phyloP scores from a whole-genome alignment of 2,113 vertebrate genomes.

The Malurus elegans region DNA sequence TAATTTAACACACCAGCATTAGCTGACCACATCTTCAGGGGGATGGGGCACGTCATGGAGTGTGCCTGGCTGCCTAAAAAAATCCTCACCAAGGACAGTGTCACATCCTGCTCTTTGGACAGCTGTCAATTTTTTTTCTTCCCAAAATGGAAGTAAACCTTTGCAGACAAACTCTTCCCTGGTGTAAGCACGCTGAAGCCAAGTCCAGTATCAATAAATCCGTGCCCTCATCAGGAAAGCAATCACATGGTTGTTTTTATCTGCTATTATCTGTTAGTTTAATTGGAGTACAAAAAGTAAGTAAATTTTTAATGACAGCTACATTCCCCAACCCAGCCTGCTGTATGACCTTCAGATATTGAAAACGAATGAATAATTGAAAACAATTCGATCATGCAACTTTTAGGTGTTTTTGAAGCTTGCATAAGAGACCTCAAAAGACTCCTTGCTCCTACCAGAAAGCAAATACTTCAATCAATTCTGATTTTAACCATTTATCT shows the following conservation, averaged over 20 bases:
- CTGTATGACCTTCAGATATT: constrained; percentile 70
- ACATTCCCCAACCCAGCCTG: constrained; percentile 47
- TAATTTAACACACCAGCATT: background rate
- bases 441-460: background rate
- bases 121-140: constrained; percentile 44
- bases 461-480: constrained; percentile 11
- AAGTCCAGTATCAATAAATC: constrained; percentile 60
- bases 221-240: constrained; percentile 31
- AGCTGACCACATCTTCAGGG: background rate
- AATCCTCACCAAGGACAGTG: background rate
- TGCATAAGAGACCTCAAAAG: constrained; percentile 30
- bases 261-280: constrained; percentile 67
- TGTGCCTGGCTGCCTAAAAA: background rate
- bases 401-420: constrained; percentile 59
- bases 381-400: constrained; percentile 52
- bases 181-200: constrained; percentile 21
- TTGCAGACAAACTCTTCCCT: constrained; percentile 19
- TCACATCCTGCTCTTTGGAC: constrained; percentile 15
- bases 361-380: constrained; percentile 78
- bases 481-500: background rate
- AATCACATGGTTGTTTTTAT: constrained; percentile 52
- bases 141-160: constrained; percentile 48
- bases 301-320: constrained; percentile 74
- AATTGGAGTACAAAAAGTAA: constrained; percentile 72
- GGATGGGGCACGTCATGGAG: background rate